These are phyloP conservation scores for Agrotis segetum DNA, from an alignment of 2,888 invertebrate genomes.

Conservation along the genomic window DNA sequence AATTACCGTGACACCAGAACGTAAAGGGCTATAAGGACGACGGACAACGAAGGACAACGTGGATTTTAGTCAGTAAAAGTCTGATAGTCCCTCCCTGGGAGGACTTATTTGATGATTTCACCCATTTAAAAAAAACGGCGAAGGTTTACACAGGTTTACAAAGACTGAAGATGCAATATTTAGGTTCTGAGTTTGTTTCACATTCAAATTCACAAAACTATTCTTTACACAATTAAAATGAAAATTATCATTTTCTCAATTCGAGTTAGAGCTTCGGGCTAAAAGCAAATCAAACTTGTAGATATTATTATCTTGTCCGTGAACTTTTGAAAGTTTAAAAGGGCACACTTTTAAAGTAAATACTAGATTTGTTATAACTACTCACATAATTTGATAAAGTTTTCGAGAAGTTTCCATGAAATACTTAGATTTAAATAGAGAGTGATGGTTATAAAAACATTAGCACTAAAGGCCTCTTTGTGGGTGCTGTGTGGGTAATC, in stretches of 20 bases:
- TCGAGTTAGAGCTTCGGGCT: neutral
- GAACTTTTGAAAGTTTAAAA: neutral
- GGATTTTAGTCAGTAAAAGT: no score
- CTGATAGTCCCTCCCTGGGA: no score
- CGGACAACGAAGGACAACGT: no score
- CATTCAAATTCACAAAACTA: neutral
- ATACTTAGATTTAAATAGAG: conserved; percentile 17
- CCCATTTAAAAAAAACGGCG: no score
- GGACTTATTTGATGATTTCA: no score
- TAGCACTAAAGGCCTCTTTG: conserved; percentile 20
- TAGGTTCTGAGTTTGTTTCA: neutral
- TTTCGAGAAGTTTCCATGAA: conserved; percentile 6
- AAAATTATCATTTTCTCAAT: neutral
- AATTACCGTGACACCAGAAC: no score
- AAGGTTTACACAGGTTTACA: neutral
- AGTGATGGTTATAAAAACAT: conserved; percentile 22
- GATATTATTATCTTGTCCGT: neutral
- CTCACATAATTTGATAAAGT: conserved; percentile 1
- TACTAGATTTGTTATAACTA: neutral
- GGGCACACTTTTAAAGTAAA: neutral
- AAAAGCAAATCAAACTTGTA: neutral
- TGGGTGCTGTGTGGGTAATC: conserved; percentile 37
- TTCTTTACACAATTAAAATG: neutral
- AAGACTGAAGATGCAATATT: conserved; percentile 7
- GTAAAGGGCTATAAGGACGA: no score